Percentiles rank a stretch among this genome's conserved stretches.
These are phyloP conservation scores for Corythaeola cristata DNA, from an alignment of 2,113 vertebrate species.

Conservation along the genomic window DNA sequence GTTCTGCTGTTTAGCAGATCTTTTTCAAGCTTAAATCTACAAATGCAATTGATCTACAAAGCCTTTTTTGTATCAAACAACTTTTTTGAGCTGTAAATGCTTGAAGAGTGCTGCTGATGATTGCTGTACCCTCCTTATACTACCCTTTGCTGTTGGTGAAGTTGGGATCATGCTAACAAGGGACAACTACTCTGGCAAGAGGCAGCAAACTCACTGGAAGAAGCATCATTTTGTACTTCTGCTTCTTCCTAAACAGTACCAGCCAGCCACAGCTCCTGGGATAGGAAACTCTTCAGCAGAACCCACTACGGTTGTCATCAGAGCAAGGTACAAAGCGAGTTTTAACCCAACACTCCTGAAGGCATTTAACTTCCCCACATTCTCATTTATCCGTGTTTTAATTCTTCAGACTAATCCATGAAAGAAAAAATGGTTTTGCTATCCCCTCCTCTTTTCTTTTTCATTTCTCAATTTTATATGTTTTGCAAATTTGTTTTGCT, in stretches of 20 bases:
- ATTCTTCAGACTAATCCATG: background rate
- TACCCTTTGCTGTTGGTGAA: background rate
- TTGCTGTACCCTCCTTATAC: background rate
- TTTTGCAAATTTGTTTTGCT: background rate
- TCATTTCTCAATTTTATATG: background rate
- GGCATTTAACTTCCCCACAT: background rate
- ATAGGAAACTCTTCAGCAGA: background rate
- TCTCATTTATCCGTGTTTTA: background rate
- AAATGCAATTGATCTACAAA: background rate
- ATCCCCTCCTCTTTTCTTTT: background rate
- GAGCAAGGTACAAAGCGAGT: background rate
- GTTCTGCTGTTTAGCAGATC: background rate
- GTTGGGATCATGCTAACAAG: background rate
- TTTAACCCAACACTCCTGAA: background rate
- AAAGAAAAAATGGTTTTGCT: background rate
- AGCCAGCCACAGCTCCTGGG: background rate
- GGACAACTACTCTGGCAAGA: background rate
- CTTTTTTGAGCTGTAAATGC: background rate
- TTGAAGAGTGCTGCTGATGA: background rate
- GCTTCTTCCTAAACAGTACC: background rate
- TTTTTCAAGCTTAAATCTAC: background rate
- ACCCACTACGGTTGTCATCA: background rate
- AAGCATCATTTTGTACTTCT: background rate
- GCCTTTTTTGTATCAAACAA: background rate
- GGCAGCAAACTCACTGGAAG: background rate